phyloP scores from a whole-genome alignment of 37 sponge, comb jelly and placozoan species.

The Oopsacas minuta region DNA sequence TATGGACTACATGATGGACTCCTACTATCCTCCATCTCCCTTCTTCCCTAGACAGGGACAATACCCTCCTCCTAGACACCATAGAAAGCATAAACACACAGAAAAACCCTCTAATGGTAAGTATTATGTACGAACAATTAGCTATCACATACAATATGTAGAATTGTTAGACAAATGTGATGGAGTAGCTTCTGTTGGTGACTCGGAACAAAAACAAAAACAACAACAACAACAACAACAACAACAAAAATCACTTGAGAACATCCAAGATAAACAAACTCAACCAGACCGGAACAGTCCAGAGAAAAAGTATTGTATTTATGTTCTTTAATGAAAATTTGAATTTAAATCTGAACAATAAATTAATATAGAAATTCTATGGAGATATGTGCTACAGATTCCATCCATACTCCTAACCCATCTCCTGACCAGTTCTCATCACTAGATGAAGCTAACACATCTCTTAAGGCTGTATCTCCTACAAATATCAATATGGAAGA shows the following conservation, averaged over 20 bases:
- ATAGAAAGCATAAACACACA: neutral
- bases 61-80: neutral
- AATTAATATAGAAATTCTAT: too few relatives aligned
- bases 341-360: too few relatives aligned
- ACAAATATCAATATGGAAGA: neutral
- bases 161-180: too few relatives aligned
- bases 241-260: neutral
- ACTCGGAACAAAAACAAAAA: neutral
- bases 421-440: neutral
- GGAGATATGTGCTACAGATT: too few relatives aligned
- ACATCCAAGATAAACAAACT: neutral
- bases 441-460: neutral
- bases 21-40: neutral
- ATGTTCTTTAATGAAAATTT: too few relatives aligned
- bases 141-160: too few relatives aligned
- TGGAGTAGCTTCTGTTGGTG: too few relatives aligned
- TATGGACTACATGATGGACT: neutral
- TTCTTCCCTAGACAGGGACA: neutral
- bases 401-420: neutral
- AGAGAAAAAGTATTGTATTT: too few relatives aligned
- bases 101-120: too few relatives aligned
- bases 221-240: neutral
- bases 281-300: neutral
- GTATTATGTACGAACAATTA: too few relatives aligned
- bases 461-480: neutral